Conservation (phyloP, 2,113 vertebrate species). For the Apistogramma diplotaenia region DNA sequence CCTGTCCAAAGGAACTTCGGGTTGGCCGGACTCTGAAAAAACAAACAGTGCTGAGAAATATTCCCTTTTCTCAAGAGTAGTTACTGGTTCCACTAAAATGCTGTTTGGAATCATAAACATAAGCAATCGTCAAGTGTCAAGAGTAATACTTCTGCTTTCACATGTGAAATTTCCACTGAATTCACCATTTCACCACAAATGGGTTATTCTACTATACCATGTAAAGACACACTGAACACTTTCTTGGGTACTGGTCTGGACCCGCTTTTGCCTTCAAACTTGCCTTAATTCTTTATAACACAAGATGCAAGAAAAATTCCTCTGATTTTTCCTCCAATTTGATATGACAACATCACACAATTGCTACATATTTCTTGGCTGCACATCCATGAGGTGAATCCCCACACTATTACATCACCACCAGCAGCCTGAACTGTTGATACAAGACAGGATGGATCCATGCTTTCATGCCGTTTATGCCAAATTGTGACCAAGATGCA, state of each 20-base stretch:
- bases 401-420: no score
- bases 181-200: background rate
- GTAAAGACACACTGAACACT: background rate
- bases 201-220: background rate
- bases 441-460: background rate
- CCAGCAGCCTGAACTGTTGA: background rate
- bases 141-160: background rate
- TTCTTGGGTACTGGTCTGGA: background rate
- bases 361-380: background rate
- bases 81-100: background rate
- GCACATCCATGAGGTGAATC: no score
- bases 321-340: background rate
- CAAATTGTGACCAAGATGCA: background rate
- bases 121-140: background rate
- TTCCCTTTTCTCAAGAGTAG: background rate
- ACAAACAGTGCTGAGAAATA: conserved; percentile 36
- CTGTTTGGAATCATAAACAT: background rate
- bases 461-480: background rate
- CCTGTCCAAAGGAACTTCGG: conserved; percentile 86
- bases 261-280: background rate
- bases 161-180: background rate
- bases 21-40: conserved; percentile 89
- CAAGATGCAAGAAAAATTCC: background rate
- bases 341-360: background rate
- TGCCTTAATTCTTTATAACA: background rate